Evolutionary conservation across 2,797 vertebrate genomes (phyloP).

Genomic region (Dicrostonyx torquatus): DNA sequence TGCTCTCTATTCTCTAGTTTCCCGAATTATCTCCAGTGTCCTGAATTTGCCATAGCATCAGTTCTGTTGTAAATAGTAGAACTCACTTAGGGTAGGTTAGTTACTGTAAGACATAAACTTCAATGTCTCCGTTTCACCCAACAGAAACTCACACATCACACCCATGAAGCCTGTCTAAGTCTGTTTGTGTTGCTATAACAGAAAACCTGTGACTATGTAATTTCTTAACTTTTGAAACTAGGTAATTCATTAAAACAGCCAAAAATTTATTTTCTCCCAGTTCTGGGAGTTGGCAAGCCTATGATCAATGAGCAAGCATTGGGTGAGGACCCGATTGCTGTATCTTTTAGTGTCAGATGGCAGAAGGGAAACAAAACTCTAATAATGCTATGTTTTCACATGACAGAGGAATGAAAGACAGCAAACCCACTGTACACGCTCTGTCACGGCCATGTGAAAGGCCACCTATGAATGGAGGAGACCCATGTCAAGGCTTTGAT

Average conservation of each 20-base stretch:
- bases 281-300: not conserved
- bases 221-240: not conserved
- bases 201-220: not conserved
- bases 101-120: not conserved
- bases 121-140: not conserved
- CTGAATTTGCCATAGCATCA: slow-evolving; percentile 12
- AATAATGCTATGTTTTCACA: not conserved
- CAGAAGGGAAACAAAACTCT: not conserved
- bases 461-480: not conserved
- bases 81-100: not conserved
- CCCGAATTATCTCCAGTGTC: slow-evolving; percentile 19
- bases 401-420: not conserved
- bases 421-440: not conserved
- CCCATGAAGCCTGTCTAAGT: not conserved
- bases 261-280: slow-evolving; percentile 18
- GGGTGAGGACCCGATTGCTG: not conserved
- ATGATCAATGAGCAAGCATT: not conserved
- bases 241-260: not conserved
- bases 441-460: not conserved
- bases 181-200: not conserved
- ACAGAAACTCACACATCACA: not conserved
- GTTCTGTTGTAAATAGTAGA: slow-evolving; percentile 28
- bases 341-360: not conserved
- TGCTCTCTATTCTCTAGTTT: slow-evolving; percentile 42
- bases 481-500: not conserved